Conservation (phyloP, 1,140 invertebrate genomes). For the Anastatus disparis region DNA sequence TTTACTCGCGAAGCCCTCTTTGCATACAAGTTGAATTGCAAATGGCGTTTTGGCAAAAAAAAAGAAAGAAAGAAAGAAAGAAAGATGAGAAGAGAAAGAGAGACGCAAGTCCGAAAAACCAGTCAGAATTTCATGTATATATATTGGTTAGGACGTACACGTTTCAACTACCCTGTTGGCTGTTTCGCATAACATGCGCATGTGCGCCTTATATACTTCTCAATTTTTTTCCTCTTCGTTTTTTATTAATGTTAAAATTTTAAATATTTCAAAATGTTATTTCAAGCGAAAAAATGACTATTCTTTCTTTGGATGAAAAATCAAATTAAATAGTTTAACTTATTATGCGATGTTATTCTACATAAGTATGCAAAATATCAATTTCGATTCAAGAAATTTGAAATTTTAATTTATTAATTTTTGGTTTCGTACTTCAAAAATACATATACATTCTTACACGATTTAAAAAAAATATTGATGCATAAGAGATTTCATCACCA, state of each 20-base stretch:
- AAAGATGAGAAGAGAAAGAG: slow-evolving; percentile 3
- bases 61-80: background rate
- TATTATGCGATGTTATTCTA: too few relatives aligned
- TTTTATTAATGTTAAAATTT: background rate
- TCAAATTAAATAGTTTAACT: too few relatives aligned
- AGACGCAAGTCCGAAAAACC: slow-evolving; percentile 24
- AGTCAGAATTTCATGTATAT: slow-evolving; percentile 30
- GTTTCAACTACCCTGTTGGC: slow-evolving; percentile 2
- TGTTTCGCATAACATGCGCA: background rate
- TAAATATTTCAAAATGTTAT: too few relatives aligned
- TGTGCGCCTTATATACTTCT: background rate
- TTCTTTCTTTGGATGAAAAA: too few relatives aligned
- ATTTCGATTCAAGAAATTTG: background rate
- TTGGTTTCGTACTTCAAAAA: background rate
- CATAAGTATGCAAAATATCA: background rate
- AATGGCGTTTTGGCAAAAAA: slow-evolving; percentile 41
- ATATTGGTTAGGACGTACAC: slow-evolving; percentile 10
- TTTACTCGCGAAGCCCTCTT: background rate
- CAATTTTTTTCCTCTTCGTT: background rate
- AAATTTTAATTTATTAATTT: slow-evolving; percentile 27
- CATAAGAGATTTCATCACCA: slow-evolving; percentile 23
- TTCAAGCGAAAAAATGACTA: too few relatives aligned
- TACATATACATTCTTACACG: background rate
- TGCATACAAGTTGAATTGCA: slow-evolving; percentile 53
- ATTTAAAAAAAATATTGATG: slow-evolving; percentile 28